phyloP scores from a whole-genome alignment of 2,113 vertebrate species.

The Tichodroma muraria region DNA sequence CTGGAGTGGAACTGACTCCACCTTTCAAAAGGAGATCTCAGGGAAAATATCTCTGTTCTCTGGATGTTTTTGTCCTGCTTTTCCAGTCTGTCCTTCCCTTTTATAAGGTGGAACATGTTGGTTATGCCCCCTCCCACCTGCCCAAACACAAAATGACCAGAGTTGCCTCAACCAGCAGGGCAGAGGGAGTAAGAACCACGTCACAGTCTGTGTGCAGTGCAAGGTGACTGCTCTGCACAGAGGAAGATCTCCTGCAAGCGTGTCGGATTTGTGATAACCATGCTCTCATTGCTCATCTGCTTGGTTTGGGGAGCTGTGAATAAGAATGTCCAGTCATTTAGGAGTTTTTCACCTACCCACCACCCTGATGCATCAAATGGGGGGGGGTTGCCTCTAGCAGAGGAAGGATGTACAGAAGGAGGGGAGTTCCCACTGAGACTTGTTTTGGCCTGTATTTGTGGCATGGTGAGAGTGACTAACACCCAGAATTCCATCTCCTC shows the following conservation, averaged over 20 bases:
- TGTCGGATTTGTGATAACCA: accelerated
- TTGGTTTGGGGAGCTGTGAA: neutral
- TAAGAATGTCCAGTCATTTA: neutral
- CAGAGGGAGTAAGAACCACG: neutral
- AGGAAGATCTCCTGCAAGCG: neutral
- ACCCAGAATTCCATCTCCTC: neutral
- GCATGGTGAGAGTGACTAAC: neutral
- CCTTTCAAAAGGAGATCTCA: neutral
- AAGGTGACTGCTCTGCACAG: neutral
- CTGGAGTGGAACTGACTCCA: neutral
- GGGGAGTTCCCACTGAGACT: neutral
- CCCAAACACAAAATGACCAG: neutral
- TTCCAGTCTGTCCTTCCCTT: neutral
- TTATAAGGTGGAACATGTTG: neutral
- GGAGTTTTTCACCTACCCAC: neutral
- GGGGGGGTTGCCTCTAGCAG: neutral
- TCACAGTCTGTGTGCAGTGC: neutral
- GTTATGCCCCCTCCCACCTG: neutral
- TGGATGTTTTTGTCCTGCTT: neutral
- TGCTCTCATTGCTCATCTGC: neutral
- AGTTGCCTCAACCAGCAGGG: neutral
- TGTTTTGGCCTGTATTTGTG: neutral
- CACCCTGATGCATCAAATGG: neutral
- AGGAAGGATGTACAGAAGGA: neutral
- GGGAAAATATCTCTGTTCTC: neutral